Evolutionary conservation across 1,140 invertebrate species (phyloP).

Genomic region (Euwallacea similis): DNA sequence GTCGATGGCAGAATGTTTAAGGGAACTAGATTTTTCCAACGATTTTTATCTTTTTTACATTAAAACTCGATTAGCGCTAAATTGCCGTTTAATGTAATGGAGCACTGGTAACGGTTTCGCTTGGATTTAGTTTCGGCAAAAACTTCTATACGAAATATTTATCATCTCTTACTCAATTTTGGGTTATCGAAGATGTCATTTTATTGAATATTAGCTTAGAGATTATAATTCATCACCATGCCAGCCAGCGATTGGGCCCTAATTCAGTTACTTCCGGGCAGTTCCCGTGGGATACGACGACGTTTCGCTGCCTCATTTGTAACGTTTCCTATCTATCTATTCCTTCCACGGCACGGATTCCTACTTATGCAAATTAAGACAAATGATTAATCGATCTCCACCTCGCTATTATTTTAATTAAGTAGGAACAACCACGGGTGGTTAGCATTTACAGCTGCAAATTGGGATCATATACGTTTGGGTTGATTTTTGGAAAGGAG

Average conservation of each 20-base stretch:
- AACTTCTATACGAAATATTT: background rate
- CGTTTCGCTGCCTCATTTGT: slow-evolving; percentile 12
- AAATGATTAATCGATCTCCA: slow-evolving; percentile 24
- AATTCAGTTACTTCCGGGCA: background rate
- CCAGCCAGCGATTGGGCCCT: background rate
- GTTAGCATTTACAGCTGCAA: too few species aligned
- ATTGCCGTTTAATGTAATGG: background rate
- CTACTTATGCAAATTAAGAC: slow-evolving; percentile 33
- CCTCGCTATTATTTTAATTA: too few species aligned
- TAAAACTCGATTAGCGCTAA: slow-evolving; percentile 6
- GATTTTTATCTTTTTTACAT: slow-evolving; percentile 9
- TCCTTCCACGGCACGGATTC: slow-evolving; percentile 28
- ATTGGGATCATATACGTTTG: too few species aligned
- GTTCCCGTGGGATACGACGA: slow-evolving; percentile 1
- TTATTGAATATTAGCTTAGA: background rate
- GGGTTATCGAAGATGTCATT: background rate
- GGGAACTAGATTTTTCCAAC: background rate
- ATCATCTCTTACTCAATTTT: background rate
- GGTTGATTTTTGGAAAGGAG: too few species aligned
- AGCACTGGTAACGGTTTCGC: background rate
- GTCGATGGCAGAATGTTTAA: slow-evolving; percentile 12
- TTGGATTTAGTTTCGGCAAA: background rate
- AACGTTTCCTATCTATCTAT: slow-evolving; percentile 26
- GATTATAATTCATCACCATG: too few species aligned
- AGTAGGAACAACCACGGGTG: too few species aligned